phyloP scores from a whole-genome alignment of 2,888 invertebrate genomes.

The Aporophyla lueneburgensis region DNA sequence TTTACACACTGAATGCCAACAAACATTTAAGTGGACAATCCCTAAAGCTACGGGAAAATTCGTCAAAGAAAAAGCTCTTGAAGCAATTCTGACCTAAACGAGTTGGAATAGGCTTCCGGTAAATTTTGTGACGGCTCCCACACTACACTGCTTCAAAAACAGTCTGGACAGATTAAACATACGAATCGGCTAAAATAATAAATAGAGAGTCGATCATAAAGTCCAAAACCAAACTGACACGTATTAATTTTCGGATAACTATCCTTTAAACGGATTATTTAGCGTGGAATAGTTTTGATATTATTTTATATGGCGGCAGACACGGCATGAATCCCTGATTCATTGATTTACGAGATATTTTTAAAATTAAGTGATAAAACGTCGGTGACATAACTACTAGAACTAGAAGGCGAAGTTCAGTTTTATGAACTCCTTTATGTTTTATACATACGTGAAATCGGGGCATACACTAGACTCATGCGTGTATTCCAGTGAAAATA shows the following conservation, averaged over 20 bases:
- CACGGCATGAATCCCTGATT: slow-evolving; percentile 13
- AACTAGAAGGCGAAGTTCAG: slow-evolving; percentile 36
- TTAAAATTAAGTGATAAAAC: slow-evolving; percentile 54
- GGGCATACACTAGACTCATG: slow-evolving; percentile 38
- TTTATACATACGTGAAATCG: slow-evolving; percentile 43
- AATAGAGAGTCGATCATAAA: too few species aligned
- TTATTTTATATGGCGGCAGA: slow-evolving; percentile 11
- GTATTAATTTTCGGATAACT: neutral
- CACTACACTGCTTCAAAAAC: too few species aligned
- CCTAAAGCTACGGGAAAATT: too few species aligned
- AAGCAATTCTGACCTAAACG: too few species aligned
- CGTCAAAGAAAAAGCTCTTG: too few species aligned
- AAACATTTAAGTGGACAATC: too few species aligned
- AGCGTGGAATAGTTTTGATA: slow-evolving; percentile 2
- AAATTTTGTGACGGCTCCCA: too few species aligned
- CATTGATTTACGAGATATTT: slow-evolving; percentile 43
- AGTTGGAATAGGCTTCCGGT: too few species aligned
- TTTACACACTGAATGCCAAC: too few species aligned
- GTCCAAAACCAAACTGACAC: too few species aligned
- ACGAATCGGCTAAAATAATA: too few species aligned
- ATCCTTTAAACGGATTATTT: slow-evolving; percentile 4
- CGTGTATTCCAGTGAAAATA: slow-evolving; percentile 57
- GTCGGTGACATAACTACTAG: slow-evolving; percentile 6
- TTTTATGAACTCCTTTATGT: slow-evolving; percentile 60
- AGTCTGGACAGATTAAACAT: too few species aligned